Conservation (phyloP, 2,888 invertebrate genomes). For the Meiosimyza platycephala region DNA sequence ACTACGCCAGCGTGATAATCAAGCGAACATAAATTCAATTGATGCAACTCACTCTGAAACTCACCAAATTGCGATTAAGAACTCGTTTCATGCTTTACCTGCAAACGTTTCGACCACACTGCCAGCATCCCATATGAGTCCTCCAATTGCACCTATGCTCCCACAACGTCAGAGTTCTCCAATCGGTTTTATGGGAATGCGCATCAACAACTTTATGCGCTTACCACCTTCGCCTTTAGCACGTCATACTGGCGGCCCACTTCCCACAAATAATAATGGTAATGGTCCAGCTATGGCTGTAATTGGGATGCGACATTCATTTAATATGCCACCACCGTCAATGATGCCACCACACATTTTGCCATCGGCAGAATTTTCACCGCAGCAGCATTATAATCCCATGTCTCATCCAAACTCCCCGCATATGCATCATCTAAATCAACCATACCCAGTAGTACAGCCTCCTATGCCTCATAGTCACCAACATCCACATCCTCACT, state of each 20-base stretch:
- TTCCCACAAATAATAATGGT: constrained; percentile 23
- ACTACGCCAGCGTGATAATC: constrained; percentile 38
- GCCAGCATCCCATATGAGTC: constrained; percentile 44
- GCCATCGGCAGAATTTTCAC: constrained; percentile 9
- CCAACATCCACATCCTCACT: constrained; percentile 28
- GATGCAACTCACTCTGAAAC: constrained; percentile 39
- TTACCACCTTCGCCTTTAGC: constrained; percentile 58
- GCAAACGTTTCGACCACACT: constrained; percentile 34
- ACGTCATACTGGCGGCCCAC: constrained; percentile 38
- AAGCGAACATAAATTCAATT: constrained; percentile 38
- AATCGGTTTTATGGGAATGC: constrained; percentile 50
- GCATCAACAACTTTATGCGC: constrained; percentile 51
- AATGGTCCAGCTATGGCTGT: constrained; percentile 45
- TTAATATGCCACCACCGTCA: constrained; percentile 50
- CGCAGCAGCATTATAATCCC: constrained; percentile 17
- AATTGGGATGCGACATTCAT: constrained; percentile 52
- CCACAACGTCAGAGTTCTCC: constrained; percentile 49
- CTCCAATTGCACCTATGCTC: constrained; percentile 45
- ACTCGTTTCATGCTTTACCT: constrained; percentile 29
- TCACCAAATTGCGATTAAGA: constrained; percentile 39
- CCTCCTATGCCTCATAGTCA: constrained; percentile 13
- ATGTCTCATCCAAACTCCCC: constrained; percentile 9
- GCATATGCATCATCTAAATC: constrained; percentile 22
- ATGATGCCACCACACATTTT: constrained; percentile 30
- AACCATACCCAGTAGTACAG: constrained; percentile 41